Evolutionary conservation across 64 coral and sea anemone species (phyloP), one percentile per base, ranked within the genome.

Genomic region (Stichodactyla mertensii): DNA sequence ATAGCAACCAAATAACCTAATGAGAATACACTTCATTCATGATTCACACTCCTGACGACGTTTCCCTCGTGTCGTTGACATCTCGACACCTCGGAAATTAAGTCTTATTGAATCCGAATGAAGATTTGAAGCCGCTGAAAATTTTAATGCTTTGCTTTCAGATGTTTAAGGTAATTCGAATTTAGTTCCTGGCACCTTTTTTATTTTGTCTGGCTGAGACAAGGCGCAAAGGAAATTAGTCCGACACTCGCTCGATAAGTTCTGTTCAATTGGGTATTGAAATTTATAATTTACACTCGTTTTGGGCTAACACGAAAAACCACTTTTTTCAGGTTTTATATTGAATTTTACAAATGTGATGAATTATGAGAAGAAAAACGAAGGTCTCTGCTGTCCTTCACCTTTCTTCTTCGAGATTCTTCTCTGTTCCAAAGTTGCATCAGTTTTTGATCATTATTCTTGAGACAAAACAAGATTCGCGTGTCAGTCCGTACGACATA

Each of bases 1-100:
- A 74, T 74, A 74, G 69, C 69, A 74, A 74, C 69, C 69, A 31
- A 28, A 74, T 74, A n/a, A 2, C 16, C 27, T 74, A 74, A 74
- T 74, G 6, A 8, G 22, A 74, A 74, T 74, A 74, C 69, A 26
- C 4, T 31, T 2, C 69, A 74, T 31, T 74, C 16, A 26, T 36
- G 2, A 11, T 23, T 23, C 24, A 27, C 24, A 31, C 24, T 74
- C 8, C 24, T 10, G 11, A 31, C 69, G 69, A 74, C 12, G 8
- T 0, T 11, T 27, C 69, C 9, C 69, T 74, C 36, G 3, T 45
- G 36, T 45, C 36, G 23, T 69, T 23, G 64, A 69, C 64, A 24
- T 20, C 64, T 69, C 26, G 69, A 74, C 69, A 74, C 69, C 24
- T 74, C 11, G 69, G 15, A 74, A 27, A 74, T 74, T 74, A 74